phyloP scores from a whole-genome alignment of 2,113 vertebrate species.

The Narcine bancroftii region DNA sequence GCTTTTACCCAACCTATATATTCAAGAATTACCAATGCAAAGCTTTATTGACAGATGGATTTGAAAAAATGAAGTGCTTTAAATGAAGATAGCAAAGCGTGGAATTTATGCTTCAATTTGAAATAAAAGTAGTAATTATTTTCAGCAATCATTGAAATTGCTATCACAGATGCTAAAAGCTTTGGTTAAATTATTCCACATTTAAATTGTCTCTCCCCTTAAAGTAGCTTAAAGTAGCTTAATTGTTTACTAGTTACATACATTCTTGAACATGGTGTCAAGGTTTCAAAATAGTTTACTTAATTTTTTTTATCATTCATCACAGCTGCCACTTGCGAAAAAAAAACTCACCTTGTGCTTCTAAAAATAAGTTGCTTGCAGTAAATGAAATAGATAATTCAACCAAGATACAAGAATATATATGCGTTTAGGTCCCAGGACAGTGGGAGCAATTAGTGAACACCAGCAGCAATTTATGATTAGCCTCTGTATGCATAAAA shows the following conservation, averaged over 20 bases:
- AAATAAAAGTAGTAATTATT: conserved; percentile 65
- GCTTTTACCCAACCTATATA: conserved; percentile 21
- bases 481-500: conserved; percentile 44
- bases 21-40: conserved; percentile 51
- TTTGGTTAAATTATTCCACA: conserved; percentile 69
- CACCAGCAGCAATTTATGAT: conserved; percentile 61
- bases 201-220: conserved; percentile 67
- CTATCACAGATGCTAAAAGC: conserved; percentile 58
- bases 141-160: conserved; percentile 60
- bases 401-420: conserved; percentile 51
- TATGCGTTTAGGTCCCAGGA: conserved; percentile 39
- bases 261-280: conserved; percentile 67
- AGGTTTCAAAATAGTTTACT: conserved; percentile 70
- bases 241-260: conserved; percentile 64
- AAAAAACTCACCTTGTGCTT: conserved; percentile 68
- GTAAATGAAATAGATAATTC: conserved; percentile 61
- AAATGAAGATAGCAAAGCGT: conserved; percentile 51
- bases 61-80: conserved; percentile 43
- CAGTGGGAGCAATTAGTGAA: conserved; percentile 64
- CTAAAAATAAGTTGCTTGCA: conserved; percentile 67
- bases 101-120: conserved; percentile 56
- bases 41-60: conserved; percentile 64
- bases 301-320: conserved; percentile 70
- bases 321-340: conserved; percentile 65
- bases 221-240: conserved; percentile 59